Base-by-base conservation (phyloP, 2,113 vertebrate genomes). In the Sterna hirundo region DNA sequence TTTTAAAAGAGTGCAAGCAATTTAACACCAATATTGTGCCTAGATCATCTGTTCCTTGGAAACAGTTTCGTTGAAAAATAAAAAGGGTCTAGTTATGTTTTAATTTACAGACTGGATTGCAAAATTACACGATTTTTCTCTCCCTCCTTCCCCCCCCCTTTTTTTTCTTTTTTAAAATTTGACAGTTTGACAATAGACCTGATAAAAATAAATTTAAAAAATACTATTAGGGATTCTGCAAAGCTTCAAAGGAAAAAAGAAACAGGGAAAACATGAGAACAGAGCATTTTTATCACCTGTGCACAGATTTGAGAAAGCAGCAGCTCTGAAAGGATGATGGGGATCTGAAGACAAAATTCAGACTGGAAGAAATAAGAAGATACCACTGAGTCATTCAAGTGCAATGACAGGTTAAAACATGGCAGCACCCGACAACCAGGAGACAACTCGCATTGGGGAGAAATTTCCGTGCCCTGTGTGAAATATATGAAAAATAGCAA, bases 391-490 rank as follows among this genome's bases (percentile, higher is more conserved):
- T 38, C 26, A 57, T 5, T 65, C 14, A 72, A 71, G 34, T 20
- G 38, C 57, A 81, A 38, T 5, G 36, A 57, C 68, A 86, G 26
- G 15, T 60, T 83, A 44, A 64, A 94, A 71, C 17, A 88, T 77
- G 34, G 20, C 3, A 3, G 36, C 54, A 82, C 40, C 7, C 0
- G 25, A 40, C 13, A 62, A 49, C 36, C 60, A 83, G 70, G 10
- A 89, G 34, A 47, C 40, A 71, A 11, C 38, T 23, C 0, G 0
- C 2, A 1, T 44, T 84, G 52, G 18, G 36, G 12, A 85, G 70
- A 57, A 72, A 36, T 18, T 15, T 32, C 82, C 9, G 0, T 61
- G 60, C 26, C 86, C 81, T 76, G 40, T 44, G 69, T 42, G 46
- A 84, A 89, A 85, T 16, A 69, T 1, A 78, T 5, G 34, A 93